Evolutionary conservation across 2,113 vertebrate species (phyloP), one percentile per base, ranked within the genome.

Genomic region (Gnathonemus echidnorhynchus): DNA sequence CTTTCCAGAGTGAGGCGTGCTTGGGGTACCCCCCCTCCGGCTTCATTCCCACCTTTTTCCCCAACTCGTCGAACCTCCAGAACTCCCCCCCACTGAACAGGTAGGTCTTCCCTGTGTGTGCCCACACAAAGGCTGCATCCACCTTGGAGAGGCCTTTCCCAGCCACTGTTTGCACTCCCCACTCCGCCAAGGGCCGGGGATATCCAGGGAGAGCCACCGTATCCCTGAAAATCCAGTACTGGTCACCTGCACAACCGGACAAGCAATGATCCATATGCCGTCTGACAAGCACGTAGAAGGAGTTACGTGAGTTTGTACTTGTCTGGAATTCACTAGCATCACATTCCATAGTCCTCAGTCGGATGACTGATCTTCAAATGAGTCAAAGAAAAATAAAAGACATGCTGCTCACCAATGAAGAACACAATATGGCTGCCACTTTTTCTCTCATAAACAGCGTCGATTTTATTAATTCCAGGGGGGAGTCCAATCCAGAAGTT

Each of bases 401-500:
- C 11, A 35, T 8, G 13, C 21, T 66, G 56, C 93, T 94, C 90
- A 97, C 96, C 96, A 13, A 94, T 95, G 77, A 97, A 95, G 70
- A 97, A 95, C 2, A 97, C 89, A 56, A 96, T 96, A 1, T 95
- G 90, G 91, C 94, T 94, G 45, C 96, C 95, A 0, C 49, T 90
- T 45, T 39, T 91, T 13, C 96, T 91, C 85, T 96, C 94, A 0
- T 96, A 96, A n/a, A 94, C 95, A 0, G 96, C 94, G 45, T 96
- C 94, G 1, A 97, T 74, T 21, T 45, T 84, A 17, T 3, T 8
- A 48, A 94, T 92, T 9, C 91, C 24, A 0, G 39, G 6, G 0
- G 96, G 96, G 31, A 96, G 92, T 13, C 96, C 95, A 3, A 94
- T 92, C 96, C 96, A 97, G 93, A 97, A 97, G 66, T 94, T 95